phyloP scores from a whole-genome alignment of 2,888 invertebrate species.

The Dendrolimus houi region DNA sequence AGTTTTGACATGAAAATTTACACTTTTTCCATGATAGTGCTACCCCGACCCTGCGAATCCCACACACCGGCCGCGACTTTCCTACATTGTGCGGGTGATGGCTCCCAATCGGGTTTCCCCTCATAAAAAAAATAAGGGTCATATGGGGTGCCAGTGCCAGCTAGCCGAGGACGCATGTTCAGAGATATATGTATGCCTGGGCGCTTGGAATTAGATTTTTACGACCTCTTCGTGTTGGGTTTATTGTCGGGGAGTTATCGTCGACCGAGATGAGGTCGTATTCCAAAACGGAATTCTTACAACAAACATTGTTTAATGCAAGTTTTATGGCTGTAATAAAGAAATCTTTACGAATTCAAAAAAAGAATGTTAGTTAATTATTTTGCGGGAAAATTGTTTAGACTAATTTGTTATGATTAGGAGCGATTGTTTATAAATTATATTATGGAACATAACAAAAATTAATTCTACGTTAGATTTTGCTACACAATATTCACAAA shows the following conservation, averaged over 20 bases:
- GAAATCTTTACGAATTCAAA: conserved; percentile 34
- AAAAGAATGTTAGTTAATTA: conserved; percentile 18
- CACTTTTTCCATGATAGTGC: no score
- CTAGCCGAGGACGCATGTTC: conserved; percentile 22
- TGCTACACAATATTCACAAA: conserved; percentile 7
- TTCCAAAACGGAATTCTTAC: conserved; percentile 64
- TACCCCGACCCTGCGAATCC: no score
- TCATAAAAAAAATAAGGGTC: no score
- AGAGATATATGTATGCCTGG: conserved; percentile 8
- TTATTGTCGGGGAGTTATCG: conserved; percentile 68
- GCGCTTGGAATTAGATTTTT: conserved; percentile 69
- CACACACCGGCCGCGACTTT: no score
- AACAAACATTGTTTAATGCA: conserved; percentile 66
- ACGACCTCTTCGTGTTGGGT: conserved; percentile 73
- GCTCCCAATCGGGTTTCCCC: no score
- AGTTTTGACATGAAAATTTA: no score
- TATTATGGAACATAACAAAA: neutral
- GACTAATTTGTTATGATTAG: neutral
- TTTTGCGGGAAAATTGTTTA: conserved; percentile 10
- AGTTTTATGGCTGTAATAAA: conserved; percentile 61
- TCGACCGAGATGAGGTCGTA: conserved; percentile 68
- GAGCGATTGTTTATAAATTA: neutral
- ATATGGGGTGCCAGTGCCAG: conserved; percentile 22
- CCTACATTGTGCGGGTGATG: no score
- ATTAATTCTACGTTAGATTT: neutral